Base-by-base conservation (phyloP, 2,888 invertebrate species). In the Cremastinae sp. region DNA sequence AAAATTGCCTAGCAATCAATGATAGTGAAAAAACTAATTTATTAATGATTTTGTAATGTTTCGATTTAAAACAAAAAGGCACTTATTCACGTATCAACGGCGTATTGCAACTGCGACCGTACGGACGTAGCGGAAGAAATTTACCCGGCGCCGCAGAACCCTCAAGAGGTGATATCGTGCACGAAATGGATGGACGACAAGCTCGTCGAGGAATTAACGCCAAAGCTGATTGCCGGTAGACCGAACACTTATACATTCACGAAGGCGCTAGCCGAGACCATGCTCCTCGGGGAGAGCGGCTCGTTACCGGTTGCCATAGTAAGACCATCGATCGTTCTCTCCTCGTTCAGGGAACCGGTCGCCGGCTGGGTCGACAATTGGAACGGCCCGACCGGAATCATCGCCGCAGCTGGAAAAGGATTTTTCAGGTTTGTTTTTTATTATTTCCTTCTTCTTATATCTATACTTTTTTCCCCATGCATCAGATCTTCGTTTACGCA, bases 181-280 rank as follows among this genome's bases (percentile, higher is more conserved):
- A 90, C 91, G 71, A 89, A 90, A 72, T 89, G 88, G 81, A 87
- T 91, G 86, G 89, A 90, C 34, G 90, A 91, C 78, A 88, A 90
- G 14, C 85, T 90, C 61, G 84, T 91, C 16, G 90, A 91, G 41
- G 88, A 89, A 12, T 84, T 91, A 75, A 91, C 91, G 41, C 88
- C 89, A 14, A 87, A 85, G 79, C 80, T 91, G 54, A 90, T 91
- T 56, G 91, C 90, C 34, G 89, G 88, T 66, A 92, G 93, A 78
- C 95, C 95, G 28, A 95, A 95, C 88, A 94, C 94, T 0, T 95
- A 95, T 90, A 94, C 94, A 1, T 93, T 93, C 85, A 94, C 94
- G 43, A 95, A 95, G 89, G 94, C 94, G 45, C 89, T 95, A 81
- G 94, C 94, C 4, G 95, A 95, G 86, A 91, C 92, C 82, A 87